These are phyloP conservation scores for Platerodrilus igneus DNA, from an alignment of 2,888 invertebrate genomes.

Conservation along the genomic window DNA sequence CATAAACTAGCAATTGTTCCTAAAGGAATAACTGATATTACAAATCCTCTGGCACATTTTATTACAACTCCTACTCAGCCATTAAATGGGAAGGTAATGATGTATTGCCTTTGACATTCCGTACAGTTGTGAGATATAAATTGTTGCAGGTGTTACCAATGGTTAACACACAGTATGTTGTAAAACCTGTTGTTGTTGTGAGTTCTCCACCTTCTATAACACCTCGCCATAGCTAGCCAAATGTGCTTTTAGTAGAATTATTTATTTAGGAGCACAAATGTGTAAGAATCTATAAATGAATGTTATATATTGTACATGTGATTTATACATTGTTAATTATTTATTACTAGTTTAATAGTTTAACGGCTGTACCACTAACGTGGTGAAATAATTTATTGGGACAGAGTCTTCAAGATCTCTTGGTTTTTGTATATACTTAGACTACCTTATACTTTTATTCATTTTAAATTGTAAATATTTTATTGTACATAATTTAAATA, in stretches of 20 bases:
- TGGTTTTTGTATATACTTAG: slow-evolving; percentile 19
- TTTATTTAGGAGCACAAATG: no score
- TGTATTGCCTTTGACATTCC: no score
- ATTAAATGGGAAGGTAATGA: slow-evolving; percentile 62
- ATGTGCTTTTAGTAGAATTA: slow-evolving; percentile 5
- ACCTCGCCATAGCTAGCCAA: slow-evolving; percentile 25
- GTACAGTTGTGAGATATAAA: no score
- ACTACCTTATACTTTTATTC: no score
- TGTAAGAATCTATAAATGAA: slow-evolving; percentile 8
- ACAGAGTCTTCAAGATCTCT: slow-evolving; percentile 22
- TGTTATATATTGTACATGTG: slow-evolving; percentile 19
- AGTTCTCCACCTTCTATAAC: slow-evolving; percentile 45
- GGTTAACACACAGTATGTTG: slow-evolving; percentile 65
- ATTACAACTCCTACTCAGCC: slow-evolving; percentile 57
- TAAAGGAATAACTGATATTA: slow-evolving; percentile 53
- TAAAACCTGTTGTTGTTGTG: slow-evolving; percentile 68
- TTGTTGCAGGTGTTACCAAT: slow-evolving; percentile 53
- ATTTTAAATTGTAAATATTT: no score
- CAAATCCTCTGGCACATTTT: slow-evolving; percentile 62
- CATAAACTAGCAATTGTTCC: slow-evolving; percentile 48
- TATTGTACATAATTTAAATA: no score
- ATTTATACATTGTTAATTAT: no score
- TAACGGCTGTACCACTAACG: slow-evolving; percentile 22
- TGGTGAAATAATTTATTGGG: slow-evolving; percentile 9
- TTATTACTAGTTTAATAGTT: no score